Conservation (phyloP, 2,888 invertebrate species). For the Hoplodrina blanda region DNA sequence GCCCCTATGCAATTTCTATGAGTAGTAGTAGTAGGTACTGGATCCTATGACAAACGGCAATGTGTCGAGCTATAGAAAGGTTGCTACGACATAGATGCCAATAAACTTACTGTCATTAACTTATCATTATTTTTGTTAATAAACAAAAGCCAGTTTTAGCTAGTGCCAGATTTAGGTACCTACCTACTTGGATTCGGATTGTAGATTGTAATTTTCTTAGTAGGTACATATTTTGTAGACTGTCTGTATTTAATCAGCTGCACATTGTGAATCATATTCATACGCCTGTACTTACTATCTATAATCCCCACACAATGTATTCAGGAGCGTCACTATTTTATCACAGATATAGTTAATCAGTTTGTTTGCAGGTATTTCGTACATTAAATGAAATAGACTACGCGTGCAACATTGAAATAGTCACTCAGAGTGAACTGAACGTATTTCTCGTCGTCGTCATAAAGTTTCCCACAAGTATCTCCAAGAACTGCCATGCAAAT, state of each 20-base stretch:
- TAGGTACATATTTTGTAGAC: not conserved
- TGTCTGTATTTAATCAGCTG: not conserved
- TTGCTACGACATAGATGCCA: not conserved
- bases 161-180: not conserved
- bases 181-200: not conserved
- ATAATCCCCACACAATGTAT: not conserved
- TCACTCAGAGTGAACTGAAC: slow-evolving; percentile 62
- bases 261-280: not conserved
- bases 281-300: not conserved
- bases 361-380: slow-evolving; percentile 77
- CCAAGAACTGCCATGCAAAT: slow-evolving; percentile 74
- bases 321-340: not conserved
- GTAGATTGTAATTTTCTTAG: not conserved
- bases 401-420: slow-evolving; percentile 80
- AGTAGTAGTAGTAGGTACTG: not conserved
- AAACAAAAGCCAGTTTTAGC: not conserved
- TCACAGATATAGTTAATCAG: not conserved
- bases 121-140: not conserved
- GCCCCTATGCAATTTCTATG: not conserved
- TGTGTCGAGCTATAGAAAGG: too few relatives aligned
- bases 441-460: slow-evolving; percentile 76
- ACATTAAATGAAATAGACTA: slow-evolving; percentile 79
- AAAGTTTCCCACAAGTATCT: slow-evolving; percentile 76
- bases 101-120: not conserved
- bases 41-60: not conserved